These are phyloP conservation scores for Salvelinus namaycush DNA, from an alignment of 2,113 vertebrate genomes.

Conservation along the genomic window DNA sequence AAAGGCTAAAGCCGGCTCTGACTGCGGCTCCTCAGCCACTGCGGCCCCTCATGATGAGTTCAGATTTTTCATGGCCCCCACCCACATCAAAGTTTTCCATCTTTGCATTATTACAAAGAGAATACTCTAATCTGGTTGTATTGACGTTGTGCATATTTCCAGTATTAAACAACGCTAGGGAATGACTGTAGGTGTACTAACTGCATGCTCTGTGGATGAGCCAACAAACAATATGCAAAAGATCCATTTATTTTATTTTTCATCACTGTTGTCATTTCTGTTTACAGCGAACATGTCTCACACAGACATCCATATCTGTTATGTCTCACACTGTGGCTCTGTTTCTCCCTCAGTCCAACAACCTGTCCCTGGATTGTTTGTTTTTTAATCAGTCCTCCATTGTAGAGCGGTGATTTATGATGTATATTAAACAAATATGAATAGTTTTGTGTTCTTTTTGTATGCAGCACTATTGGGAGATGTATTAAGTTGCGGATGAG, in stretches of 20 bases:
- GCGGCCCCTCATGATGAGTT: too few relatives aligned
- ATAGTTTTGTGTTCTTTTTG: conserved; percentile 18
- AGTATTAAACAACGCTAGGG: background rate
- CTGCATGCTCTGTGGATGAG: background rate
- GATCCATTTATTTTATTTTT: background rate
- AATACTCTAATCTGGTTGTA: too few relatives aligned
- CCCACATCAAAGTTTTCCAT: too few relatives aligned
- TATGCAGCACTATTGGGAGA: background rate
- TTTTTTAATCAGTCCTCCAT: conserved; percentile 14
- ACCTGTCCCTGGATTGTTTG: background rate
- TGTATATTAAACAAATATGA: conserved; percentile 28
- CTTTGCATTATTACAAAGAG: too few relatives aligned
- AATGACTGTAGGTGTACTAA: background rate
- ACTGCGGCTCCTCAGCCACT: too few relatives aligned
- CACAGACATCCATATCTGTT: background rate
- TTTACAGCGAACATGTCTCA: background rate
- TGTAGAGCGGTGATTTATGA: conserved; percentile 25
- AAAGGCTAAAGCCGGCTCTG: too few relatives aligned
- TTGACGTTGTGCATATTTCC: background rate
- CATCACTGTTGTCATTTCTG: background rate
- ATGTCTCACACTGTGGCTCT: background rate
- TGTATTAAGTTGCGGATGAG: conserved; percentile 17
- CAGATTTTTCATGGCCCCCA: too few relatives aligned
- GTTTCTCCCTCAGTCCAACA: conserved; percentile 21
- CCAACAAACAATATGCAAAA: background rate